Conservation (phyloP, 2,888 invertebrate genomes). For the Ornithoptera alexandrae region DNA sequence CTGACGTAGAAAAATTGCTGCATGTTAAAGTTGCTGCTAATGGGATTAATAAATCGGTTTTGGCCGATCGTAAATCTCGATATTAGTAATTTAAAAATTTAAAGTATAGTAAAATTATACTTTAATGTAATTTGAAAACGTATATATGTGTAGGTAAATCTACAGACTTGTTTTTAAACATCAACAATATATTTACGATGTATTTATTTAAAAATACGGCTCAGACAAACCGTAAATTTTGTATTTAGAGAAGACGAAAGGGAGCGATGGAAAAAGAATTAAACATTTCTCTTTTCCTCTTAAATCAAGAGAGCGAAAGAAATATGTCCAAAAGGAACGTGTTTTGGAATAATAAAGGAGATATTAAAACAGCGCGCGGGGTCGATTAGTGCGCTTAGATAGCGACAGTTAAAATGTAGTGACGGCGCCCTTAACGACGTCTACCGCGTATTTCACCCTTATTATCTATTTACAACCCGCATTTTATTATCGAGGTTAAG, state of each 20-base stretch:
- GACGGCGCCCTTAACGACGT: conserved; percentile 73
- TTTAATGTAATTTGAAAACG: too few species aligned
- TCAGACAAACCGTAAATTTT: too few species aligned
- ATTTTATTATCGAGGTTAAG: conserved; percentile 81
- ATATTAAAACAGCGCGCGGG: conserved; percentile 60
- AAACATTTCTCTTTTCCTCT: not conserved
- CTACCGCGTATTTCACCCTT: conserved; percentile 68
- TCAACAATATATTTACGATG: too few species aligned
- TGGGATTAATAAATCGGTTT: too few species aligned
- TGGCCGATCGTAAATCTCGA: too few species aligned
- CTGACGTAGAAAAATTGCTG: conserved; percentile 2
- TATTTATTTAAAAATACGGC: too few species aligned
- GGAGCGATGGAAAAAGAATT: not conserved
- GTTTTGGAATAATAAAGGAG: conserved; percentile 48
- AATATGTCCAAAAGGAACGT: conserved; percentile 26
- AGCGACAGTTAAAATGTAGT: conserved; percentile 60
- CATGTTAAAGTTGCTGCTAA: not conserved
- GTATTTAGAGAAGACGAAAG: too few species aligned
- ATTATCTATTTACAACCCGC: conserved; percentile 79
- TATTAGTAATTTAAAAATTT: too few species aligned
- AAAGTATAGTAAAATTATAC: too few species aligned
- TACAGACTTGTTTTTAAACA: too few species aligned
- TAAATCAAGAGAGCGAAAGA: conserved; percentile 14
- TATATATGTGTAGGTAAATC: too few species aligned
- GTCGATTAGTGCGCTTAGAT: conserved; percentile 64